Percentiles rank a stretch among this genome's conserved stretches.
Evolutionary conservation across 2,797 vertebrate species (phyloP).

Genomic region (Podarcis siculus): DNA sequence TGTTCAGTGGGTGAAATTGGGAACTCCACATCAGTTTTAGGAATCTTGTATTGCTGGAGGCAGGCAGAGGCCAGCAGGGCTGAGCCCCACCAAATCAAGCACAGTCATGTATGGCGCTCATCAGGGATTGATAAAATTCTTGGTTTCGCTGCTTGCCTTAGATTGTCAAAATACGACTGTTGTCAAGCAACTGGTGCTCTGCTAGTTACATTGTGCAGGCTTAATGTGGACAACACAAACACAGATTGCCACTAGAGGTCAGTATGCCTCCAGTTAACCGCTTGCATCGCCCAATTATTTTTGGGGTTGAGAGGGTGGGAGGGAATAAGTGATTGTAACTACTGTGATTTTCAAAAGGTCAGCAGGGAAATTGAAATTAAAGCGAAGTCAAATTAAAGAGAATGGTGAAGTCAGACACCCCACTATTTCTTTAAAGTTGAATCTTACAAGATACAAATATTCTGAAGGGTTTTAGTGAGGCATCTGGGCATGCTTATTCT

Average conservation of each 20-base stretch:
- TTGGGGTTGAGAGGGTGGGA: too few species aligned
- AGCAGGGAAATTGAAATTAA: background rate
- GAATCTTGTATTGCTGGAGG: too few species aligned
- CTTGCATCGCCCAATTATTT: background rate
- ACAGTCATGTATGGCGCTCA: background rate
- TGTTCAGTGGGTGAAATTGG: too few species aligned
- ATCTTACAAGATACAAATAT: background rate
- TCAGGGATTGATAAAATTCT: background rate
- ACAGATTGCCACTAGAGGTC: conserved; percentile 59
- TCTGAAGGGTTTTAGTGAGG: background rate
- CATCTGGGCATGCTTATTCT: too few species aligned
- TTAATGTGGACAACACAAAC: background rate
- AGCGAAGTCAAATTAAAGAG: background rate
- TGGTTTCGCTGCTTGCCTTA: too few species aligned
- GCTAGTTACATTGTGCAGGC: background rate
- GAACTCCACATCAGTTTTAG: too few species aligned
- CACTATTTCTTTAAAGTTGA: conserved; percentile 33
- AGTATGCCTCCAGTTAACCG: conserved; percentile 14
- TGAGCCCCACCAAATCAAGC: background rate
- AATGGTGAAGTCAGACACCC: background rate
- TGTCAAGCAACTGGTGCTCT: background rate
- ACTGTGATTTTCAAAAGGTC: background rate
- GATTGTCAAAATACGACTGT: too few species aligned
- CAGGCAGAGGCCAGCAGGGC: too few species aligned
- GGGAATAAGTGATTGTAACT: background rate